A percentile compares a stretch with the other conserved stretches of the same genome.
phyloP scores from a whole-genome alignment of 2,797 vertebrate species.

The Siniperca obscura region DNA sequence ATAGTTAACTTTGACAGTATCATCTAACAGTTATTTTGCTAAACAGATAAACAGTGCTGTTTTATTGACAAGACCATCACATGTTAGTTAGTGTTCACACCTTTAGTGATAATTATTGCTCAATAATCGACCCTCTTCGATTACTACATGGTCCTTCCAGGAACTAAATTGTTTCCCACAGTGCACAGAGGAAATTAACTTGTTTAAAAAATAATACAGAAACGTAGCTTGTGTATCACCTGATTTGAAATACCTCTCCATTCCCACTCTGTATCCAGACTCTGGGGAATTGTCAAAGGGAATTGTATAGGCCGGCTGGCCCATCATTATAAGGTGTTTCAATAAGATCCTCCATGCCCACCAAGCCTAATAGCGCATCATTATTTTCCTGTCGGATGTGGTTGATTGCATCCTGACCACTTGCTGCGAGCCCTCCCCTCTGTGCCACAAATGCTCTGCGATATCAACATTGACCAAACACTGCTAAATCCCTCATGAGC shows the following conservation, averaged over 20 bases:
- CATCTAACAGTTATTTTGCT: not conserved
- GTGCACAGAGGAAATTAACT: not conserved
- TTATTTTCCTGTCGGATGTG: conserved; percentile 38
- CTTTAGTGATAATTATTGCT: not conserved
- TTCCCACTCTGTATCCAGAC: not conserved
- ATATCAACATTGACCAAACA: conserved; percentile 5
- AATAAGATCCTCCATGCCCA: conserved; percentile 29
- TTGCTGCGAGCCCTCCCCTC: not conserved
- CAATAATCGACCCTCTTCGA: not conserved
- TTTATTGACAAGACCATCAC: conserved; percentile 1
- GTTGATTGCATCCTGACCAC: conserved; percentile 48
- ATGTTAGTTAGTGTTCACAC: not conserved
- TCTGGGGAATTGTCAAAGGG: conserved; percentile 8
- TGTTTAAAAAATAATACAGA: not conserved
- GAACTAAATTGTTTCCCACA: not conserved
- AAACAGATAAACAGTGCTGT: not conserved
- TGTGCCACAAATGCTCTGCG: not conserved
- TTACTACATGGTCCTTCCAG: not conserved
- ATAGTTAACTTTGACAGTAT: not conserved
- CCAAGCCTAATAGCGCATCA: conserved; percentile 28
- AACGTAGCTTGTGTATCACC: not conserved
- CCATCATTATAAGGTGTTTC: conserved; percentile 23
- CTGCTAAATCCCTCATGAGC: conserved; percentile 15
- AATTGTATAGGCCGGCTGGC: not conserved
- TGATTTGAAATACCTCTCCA: conserved; percentile 1